Evolutionary conservation across 1,140 invertebrate species (phyloP), one percentile per base, ranked within the genome.

Genomic region (Zaprionus africanus): DNA sequence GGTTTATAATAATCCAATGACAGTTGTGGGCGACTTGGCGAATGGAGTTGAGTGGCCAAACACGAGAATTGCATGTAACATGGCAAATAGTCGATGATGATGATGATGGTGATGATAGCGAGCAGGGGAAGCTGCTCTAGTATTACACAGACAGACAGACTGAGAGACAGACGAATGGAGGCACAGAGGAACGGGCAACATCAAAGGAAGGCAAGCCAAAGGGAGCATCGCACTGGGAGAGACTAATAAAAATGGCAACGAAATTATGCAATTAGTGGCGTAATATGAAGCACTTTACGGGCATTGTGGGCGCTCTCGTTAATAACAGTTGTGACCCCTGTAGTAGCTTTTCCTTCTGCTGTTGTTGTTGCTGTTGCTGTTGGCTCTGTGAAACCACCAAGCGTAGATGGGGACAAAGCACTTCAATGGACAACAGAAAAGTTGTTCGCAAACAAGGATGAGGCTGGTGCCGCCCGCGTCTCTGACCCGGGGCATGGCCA

Each of bases 1-100:
- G 80, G 85, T 88, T 91, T 88, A 91, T 82, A 91, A 88, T 82
- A 91, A 88, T 91, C 90, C 75, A 88, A 91, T 91, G 79, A 90
- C 79, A 81, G 59, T 81, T 85, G 82, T 71, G 74, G 79, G 65
- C 60, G 54, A 81, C 67, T 60, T 71, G 22, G 46, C 12, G 46
- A 19, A 49, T 19, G 4, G 46, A 49, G 46, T 49, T n/a, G 17
- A 49, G 19, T 19, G 46, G 46, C 38, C 38, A 46, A 46, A 46
- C 46, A 11, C 19, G 46, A 51, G 46, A 41, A 26, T 60, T 54
- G 28, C 67, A 61, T 62, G 19, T 51, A 5, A 51, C 46, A 51
- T 73, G 53, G 41, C 54, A 41, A 60, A 76, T 54, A 36, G 43
- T 62, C 59, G 26, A 61, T 63, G 72, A 26, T 53, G 46, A 24